Percentiles rank a stretch among this genome's conserved stretches.
Conservation (phyloP, 2,113 vertebrate genomes). For the Onychostoma macrolepis region DNA sequence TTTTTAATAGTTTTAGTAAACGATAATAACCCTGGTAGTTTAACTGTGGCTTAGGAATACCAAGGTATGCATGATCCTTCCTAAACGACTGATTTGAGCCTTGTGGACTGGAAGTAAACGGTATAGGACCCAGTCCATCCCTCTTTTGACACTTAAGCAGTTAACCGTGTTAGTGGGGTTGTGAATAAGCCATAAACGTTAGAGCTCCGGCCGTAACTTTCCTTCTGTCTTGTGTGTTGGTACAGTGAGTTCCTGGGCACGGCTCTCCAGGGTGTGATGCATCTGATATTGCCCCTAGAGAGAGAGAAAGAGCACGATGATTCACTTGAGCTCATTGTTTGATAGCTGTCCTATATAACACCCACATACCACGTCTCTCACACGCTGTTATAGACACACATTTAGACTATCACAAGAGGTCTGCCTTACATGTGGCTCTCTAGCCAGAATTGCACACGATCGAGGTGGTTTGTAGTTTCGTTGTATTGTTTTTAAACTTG, state of each 20-base stretch:
- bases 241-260: conserved; percentile 49
- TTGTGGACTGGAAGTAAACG: neutral
- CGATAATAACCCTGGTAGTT: neutral
- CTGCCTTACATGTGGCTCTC: neutral
- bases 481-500: conserved; percentile 7
- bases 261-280: conserved; percentile 43
- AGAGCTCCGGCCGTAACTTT: neutral
- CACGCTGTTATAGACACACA: neutral
- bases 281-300: conserved; percentile 35
- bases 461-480: neutral
- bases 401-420: neutral
- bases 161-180: neutral
- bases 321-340: conserved; percentile 60
- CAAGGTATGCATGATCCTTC: neutral
- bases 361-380: conserved; percentile 47
- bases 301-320: conserved; percentile 52
- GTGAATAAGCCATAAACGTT: neutral
- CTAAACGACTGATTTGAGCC: neutral
- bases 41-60: neutral
- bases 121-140: neutral
- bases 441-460: neutral
- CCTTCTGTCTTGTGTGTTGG: conserved; percentile 31
- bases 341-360: conserved; percentile 56
- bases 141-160: neutral
- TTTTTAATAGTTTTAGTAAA: neutral